These are phyloP conservation scores for Actias luna DNA, from an alignment of 2,888 invertebrate genomes.

Conservation along the genomic window DNA sequence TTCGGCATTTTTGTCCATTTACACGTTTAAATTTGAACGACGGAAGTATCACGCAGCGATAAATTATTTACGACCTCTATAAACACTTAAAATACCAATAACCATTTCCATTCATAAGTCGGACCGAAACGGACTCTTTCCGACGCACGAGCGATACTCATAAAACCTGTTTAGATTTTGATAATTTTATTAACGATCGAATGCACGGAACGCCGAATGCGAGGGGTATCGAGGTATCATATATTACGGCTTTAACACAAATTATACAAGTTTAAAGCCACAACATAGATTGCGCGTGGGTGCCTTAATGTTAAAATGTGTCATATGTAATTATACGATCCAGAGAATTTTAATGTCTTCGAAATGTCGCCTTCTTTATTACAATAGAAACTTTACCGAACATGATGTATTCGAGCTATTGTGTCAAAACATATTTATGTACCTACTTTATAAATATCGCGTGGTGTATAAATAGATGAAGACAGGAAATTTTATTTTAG, in stretches of 20 bases:
- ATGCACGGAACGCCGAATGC: constrained; percentile 69
- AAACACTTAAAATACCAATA: constrained; percentile 80
- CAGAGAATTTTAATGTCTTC: constrained; percentile 78
- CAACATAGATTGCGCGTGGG: constrained; percentile 77
- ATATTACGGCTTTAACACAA: constrained; percentile 81
- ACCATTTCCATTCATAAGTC: constrained; percentile 80
- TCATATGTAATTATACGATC: constrained; percentile 80
- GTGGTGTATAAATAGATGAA: no score
- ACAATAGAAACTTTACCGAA: constrained; percentile 70
- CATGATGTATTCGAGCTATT: constrained; percentile 63
- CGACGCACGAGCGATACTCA: constrained; percentile 70
- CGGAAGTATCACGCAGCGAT: constrained; percentile 80
- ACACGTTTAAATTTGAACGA: constrained; percentile 69
- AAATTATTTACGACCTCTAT: constrained; percentile 77
- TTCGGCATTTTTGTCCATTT: constrained; percentile 61
- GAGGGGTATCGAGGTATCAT: constrained; percentile 74
- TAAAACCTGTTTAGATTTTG: constrained; percentile 81
- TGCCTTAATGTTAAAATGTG: constrained; percentile 79
- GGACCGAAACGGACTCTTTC: constrained; percentile 61
- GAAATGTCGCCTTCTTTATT: constrained; percentile 77
- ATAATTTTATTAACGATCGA: constrained; percentile 81
- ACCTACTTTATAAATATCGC: background rate
- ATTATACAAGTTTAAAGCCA: constrained; percentile 79
- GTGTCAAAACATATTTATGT: constrained; percentile 60
- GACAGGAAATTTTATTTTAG: constrained; percentile 24